These are phyloP conservation scores for Centruroides sculpturatus DNA, from an alignment of 1,140 invertebrate species.

Conservation along the genomic window DNA sequence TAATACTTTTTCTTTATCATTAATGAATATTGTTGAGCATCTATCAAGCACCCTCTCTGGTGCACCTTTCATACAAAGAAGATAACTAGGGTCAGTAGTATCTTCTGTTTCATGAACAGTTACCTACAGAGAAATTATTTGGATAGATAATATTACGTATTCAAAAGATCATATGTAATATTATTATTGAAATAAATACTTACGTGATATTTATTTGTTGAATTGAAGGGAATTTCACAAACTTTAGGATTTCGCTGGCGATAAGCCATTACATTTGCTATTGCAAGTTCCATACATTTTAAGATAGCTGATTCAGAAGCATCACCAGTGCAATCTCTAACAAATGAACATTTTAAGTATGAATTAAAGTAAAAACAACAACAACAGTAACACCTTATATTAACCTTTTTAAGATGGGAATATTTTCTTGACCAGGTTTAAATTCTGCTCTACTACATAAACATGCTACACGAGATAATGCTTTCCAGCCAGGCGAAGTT, in stretches of 20 bases:
- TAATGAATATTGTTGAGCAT: constrained; percentile 37
- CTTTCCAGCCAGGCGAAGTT: constrained; percentile 33
- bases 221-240: constrained; percentile 34
- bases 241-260: constrained; percentile 22
- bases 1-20: constrained; percentile 35
- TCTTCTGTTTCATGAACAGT: constrained; percentile 24
- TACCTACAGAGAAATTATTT: constrained; percentile 49
- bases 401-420: constrained; percentile 58
- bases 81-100: constrained; percentile 10
- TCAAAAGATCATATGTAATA: too few species aligned
- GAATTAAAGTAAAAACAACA: neutral
- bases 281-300: constrained; percentile 25
- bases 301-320: constrained; percentile 28
- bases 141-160: constrained; percentile 61
- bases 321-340: constrained; percentile 24
- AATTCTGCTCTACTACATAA: constrained; percentile 25
- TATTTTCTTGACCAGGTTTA: constrained; percentile 19
- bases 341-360: constrained; percentile 25
- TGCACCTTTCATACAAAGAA: constrained; percentile 26
- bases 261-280: constrained; percentile 20
- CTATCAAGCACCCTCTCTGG: constrained; percentile 25
- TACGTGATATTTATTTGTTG: constrained; percentile 40
- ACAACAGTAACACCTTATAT: neutral
- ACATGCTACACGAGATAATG: constrained; percentile 20
- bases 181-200: neutral